Evolutionary conservation across 2,888 invertebrate genomes (phyloP).

Genomic region (Villa cingulata): DNA sequence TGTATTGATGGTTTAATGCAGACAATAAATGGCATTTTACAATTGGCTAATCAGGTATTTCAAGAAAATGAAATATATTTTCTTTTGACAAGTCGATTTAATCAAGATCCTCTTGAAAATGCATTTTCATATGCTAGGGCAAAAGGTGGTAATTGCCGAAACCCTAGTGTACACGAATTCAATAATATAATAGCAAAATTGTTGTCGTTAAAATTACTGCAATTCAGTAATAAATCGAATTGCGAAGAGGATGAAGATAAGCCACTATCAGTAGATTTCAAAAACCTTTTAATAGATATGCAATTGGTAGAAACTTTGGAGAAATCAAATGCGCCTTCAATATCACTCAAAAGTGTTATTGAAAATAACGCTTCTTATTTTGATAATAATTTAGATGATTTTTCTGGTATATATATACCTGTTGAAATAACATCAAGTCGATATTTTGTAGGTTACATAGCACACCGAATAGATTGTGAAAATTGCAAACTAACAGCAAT

Average conservation of each 20-base stretch:
- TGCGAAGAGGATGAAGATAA: slow-evolving; percentile 3
- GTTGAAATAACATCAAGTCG: slow-evolving; percentile 1
- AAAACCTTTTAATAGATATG: slow-evolving; percentile 3
- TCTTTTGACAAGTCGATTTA: neutral
- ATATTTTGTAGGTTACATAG: slow-evolving; percentile 5
- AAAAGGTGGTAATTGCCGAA: slow-evolving; percentile 1
- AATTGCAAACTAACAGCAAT: neutral
- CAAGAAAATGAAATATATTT: neutral
- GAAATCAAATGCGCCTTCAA: too few relatives aligned
- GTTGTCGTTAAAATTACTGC: neutral
- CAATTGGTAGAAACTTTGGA: neutral
- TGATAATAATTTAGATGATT: neutral
- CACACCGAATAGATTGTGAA: neutral
- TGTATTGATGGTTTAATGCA: too few relatives aligned
- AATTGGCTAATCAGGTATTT: too few relatives aligned
- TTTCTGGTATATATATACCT: neutral
- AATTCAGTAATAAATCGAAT: slow-evolving; percentile 2
- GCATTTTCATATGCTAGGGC: neutral
- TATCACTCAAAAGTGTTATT: neutral
- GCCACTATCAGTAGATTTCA: slow-evolving; percentile 1
- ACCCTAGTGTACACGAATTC: neutral
- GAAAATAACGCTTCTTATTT: neutral
- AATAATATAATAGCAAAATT: slow-evolving; percentile 1
- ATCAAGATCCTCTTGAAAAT: neutral
- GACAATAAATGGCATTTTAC: too few relatives aligned